Conservation (phyloP, 2,113 vertebrate species). For the Cebidichthys violaceus region DNA sequence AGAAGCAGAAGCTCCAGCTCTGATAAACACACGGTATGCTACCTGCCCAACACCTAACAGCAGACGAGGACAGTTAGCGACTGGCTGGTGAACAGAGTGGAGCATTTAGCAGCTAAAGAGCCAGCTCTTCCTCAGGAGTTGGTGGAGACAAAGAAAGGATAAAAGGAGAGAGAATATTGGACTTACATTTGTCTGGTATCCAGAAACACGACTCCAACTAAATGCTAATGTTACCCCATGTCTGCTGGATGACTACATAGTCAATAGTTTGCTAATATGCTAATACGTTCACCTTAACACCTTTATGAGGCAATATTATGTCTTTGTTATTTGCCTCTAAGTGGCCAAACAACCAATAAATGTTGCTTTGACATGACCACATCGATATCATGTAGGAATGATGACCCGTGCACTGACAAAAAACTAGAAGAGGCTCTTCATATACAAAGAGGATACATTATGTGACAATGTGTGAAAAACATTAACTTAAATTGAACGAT, state of each 20-base stretch:
- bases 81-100: not conserved
- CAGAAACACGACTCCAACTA: not conserved
- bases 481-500: not conserved
- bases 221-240: not conserved
- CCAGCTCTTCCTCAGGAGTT: not conserved
- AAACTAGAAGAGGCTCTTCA: not conserved
- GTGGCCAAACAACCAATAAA: not conserved
- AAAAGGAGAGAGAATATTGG: not conserved
- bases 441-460: not conserved
- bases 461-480: not conserved
- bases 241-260: not conserved
- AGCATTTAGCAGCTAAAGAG: not conserved
- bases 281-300: not conserved
- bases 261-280: not conserved
- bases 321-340: not conserved
- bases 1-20: not conserved
- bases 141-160: not conserved
- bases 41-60: not conserved
- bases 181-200: not conserved
- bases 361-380: not conserved
- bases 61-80: not conserved
- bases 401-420: not conserved
- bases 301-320: not conserved
- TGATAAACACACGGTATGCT: not conserved
- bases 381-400: not conserved